Base-by-base conservation (phyloP, 2,797 vertebrate genomes). In the Poecile montanus region DNA sequence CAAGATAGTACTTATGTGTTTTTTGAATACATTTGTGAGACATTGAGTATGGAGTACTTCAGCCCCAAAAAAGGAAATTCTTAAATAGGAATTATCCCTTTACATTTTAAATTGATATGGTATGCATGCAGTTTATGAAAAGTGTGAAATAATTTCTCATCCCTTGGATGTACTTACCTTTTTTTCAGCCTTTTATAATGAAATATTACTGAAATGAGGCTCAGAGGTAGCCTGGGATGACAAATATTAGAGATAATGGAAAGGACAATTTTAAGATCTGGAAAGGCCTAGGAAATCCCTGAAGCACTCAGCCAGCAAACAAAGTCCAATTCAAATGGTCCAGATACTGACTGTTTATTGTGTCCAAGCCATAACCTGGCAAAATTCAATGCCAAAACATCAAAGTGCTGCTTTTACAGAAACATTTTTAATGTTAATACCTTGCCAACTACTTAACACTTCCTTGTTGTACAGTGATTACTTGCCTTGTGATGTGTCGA, bases 391-490 rank as follows among this genome's bases (percentile, higher is more conserved):
- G 19, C 51, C 62, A 21, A 81, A 67, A 30, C 0, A 0, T 66
- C 44, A 20, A 72, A 79, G 19, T 57, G 20, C 60, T 73, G 12
- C 50, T 86, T 65, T 78, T 88, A 60, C 32, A 54, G 67, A 48
- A n/a, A 53, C 16, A n/a, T 51, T 83, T 63, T 48, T 60, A 45
- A 30, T 82, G 30, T 45, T 87, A 70, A 38, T 70, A 88, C 19
- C 44, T 95, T 95, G 57, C 71, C 77, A 93, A 63, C 21, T 85
- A 23, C 53, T 84, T 88, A 78, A 90, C 50, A 67, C 75, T 36
- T 85, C 20, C 19, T 86, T 56, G 86, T 66, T 88, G 74, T 91
- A 2, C 16, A 56, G 70, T 58, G 65, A 70, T 90, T 84, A 63
- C 38, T 75, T 92, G 29, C 54, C 66, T 76, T 91, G 83, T 93